A percentile compares a stretch with the other conserved stretches of the same genome.
These are phyloP conservation scores for Telmatherina bonti DNA, from an alignment of 2,797 vertebrate species.

Conservation along the genomic window DNA sequence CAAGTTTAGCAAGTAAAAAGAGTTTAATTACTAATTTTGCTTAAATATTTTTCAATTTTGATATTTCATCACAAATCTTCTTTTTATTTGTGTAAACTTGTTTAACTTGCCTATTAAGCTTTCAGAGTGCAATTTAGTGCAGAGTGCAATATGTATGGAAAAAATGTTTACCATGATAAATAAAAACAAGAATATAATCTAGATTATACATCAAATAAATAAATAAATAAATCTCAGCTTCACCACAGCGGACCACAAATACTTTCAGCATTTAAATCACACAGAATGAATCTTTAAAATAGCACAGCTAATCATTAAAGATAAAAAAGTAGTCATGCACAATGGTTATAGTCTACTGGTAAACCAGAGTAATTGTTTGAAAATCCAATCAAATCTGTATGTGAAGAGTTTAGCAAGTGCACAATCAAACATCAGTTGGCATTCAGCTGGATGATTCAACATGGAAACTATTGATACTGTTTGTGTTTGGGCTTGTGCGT, in stretches of 20 bases:
- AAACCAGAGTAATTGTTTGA: slow-evolving; percentile 19
- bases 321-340: slow-evolving; percentile 36
- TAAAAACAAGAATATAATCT: slow-evolving; percentile 30
- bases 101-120: too few species aligned
- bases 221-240: slow-evolving; percentile 35
- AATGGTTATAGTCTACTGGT: slow-evolving; percentile 21
- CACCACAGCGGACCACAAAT: slow-evolving; percentile 42
- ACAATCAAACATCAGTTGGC: not conserved
- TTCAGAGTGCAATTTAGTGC: not conserved
- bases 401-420: slow-evolving; percentile 9
- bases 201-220: slow-evolving; percentile 14
- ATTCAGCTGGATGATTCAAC: slow-evolving; percentile 20
- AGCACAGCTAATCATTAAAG: slow-evolving; percentile 28
- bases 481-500: slow-evolving; percentile 5
- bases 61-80: not conserved
- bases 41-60: not conserved
- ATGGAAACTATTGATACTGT: slow-evolving; percentile 27
- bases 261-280: slow-evolving; percentile 50
- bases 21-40: not conserved
- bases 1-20: not conserved
- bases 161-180: slow-evolving; percentile 4
- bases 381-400: slow-evolving; percentile 27
- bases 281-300: slow-evolving; percentile 52
- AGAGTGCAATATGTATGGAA: not conserved
- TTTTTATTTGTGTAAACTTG: too few species aligned